A percentile compares a stretch with the other conserved stretches of the same genome.
Conservation (phyloP, 2,113 vertebrate species). For the Meles meles region DNA sequence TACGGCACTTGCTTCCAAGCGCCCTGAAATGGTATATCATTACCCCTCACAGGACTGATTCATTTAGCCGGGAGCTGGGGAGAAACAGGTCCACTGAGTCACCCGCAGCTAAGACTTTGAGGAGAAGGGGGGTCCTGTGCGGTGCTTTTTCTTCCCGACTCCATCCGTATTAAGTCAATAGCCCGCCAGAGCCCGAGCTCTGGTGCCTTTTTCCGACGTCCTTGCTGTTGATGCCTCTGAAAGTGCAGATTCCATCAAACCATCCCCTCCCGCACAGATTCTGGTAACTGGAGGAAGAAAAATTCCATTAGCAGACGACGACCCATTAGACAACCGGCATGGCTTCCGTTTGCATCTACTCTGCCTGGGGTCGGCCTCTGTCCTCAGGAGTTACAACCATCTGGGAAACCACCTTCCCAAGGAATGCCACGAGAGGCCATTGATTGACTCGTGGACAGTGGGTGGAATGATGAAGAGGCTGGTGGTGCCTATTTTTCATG, state of each 20-base stretch:
- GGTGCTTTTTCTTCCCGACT: slow-evolving; percentile 78
- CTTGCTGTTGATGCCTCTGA: slow-evolving; percentile 80
- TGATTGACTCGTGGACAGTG: not conserved
- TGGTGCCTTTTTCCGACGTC: slow-evolving; percentile 84
- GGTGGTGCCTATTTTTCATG: not conserved
- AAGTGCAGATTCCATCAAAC: slow-evolving; percentile 82
- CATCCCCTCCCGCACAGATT: slow-evolving; percentile 76
- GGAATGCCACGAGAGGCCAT: not conserved
- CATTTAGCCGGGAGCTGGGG: slow-evolving; percentile 60
- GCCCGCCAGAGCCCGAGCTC: slow-evolving; percentile 79
- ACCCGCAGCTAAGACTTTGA: slow-evolving; percentile 79
- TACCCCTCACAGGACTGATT: slow-evolving; percentile 66
- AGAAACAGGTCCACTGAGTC: slow-evolving; percentile 56
- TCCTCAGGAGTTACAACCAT: slow-evolving; percentile 4
- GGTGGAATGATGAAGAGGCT: not conserved
- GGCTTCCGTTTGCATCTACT: not conserved
- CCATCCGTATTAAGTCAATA: slow-evolving; percentile 84
- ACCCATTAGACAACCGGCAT: slow-evolving; percentile 56
- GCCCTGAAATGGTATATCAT: slow-evolving; percentile 65
- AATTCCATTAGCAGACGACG: slow-evolving; percentile 40
- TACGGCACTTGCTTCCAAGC: slow-evolving; percentile 48
- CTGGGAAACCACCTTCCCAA: not conserved
- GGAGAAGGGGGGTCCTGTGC: slow-evolving; percentile 74
- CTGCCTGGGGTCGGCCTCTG: slow-evolving; percentile 26
- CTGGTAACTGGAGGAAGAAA: slow-evolving; percentile 71